A percentile compares a stretch with the other conserved stretches of the same genome.
Conservation (phyloP, 1,140 invertebrate species). For the Drosophila pseudoobscura region DNA sequence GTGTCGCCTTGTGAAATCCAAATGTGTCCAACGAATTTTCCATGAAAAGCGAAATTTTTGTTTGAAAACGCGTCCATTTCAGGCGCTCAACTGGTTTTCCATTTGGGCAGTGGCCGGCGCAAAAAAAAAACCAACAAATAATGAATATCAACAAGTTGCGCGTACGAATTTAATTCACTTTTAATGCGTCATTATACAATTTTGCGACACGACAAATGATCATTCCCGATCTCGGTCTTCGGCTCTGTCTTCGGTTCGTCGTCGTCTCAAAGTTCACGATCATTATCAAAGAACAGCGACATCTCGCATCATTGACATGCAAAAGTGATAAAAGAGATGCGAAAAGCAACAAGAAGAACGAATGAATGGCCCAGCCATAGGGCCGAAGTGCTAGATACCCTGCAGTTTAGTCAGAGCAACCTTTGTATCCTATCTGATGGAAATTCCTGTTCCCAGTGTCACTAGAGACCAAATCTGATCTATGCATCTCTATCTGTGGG, state of each 20-base stretch:
- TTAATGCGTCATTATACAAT: constrained; percentile 71
- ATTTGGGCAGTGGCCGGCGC: constrained; percentile 26
- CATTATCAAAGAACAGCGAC: constrained; percentile 17
- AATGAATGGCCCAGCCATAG: too few relatives aligned
- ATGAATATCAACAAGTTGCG: constrained; percentile 62
- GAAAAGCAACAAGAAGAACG: too few relatives aligned
- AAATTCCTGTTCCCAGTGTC: too few relatives aligned
- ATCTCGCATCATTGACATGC: constrained; percentile 3
- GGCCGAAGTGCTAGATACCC: too few relatives aligned
- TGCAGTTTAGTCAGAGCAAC: too few relatives aligned
- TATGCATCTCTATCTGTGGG: too few relatives aligned
- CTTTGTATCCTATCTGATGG: too few relatives aligned
- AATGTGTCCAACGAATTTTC: constrained; percentile 45
- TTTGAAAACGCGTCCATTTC: constrained; percentile 48
- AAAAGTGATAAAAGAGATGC: not conserved
- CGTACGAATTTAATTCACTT: constrained; percentile 59
- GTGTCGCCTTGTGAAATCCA: constrained; percentile 32
- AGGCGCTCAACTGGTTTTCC: constrained; percentile 48
- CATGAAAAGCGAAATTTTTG: constrained; percentile 49
- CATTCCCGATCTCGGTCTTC: not conserved
- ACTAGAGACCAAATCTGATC: too few relatives aligned
- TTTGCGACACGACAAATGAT: constrained; percentile 36
- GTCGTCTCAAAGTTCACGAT: constrained; percentile 11
- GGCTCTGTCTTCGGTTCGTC: not conserved
- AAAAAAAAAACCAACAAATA: constrained; percentile 30